Conservation (phyloP, 2,888 invertebrate species). For the Aspidapion aeneum region DNA sequence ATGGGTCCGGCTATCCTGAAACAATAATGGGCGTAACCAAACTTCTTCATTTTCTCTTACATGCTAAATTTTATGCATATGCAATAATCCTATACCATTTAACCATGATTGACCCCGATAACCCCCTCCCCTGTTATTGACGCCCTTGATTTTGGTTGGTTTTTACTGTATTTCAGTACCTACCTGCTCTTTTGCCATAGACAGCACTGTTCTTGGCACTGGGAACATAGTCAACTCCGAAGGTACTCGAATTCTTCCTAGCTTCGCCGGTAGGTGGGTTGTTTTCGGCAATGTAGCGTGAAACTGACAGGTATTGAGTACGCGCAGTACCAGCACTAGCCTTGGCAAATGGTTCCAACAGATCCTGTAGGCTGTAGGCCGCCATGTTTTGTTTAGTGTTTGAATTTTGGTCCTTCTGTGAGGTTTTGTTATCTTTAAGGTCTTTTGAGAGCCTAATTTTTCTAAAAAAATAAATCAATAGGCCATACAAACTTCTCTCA, state of each 20-base stretch:
- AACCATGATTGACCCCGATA: too few species aligned
- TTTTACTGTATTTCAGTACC: too few species aligned
- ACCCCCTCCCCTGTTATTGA: too few species aligned
- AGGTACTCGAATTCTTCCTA: conserved; percentile 37
- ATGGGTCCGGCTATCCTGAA: too few species aligned
- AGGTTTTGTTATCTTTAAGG: conserved; percentile 6
- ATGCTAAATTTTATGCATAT: too few species aligned
- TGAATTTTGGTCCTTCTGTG: conserved; percentile 12
- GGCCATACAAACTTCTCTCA: background rate
- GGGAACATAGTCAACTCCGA: conserved; percentile 31
- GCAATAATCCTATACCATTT: too few species aligned
- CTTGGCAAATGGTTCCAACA: conserved; percentile 45
- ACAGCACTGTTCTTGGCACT: conserved; percentile 34
- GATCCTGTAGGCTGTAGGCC: conserved; percentile 48
- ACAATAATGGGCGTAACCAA: too few species aligned
- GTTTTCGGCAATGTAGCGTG: conserved; percentile 78
- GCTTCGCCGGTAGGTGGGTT: conserved; percentile 40
- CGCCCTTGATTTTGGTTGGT: too few species aligned
- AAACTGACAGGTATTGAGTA: conserved; percentile 73
- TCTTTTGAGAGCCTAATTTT: conserved; percentile 21
- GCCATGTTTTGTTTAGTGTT: conserved; percentile 48
- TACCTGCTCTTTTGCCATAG: conserved; percentile 31
- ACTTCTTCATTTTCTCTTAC: too few species aligned
- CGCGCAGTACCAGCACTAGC: conserved; percentile 53
- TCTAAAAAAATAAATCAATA: conserved; percentile 7